Conservation (phyloP, 2,888 invertebrate species). For the Ceraclea dissimilis region DNA sequence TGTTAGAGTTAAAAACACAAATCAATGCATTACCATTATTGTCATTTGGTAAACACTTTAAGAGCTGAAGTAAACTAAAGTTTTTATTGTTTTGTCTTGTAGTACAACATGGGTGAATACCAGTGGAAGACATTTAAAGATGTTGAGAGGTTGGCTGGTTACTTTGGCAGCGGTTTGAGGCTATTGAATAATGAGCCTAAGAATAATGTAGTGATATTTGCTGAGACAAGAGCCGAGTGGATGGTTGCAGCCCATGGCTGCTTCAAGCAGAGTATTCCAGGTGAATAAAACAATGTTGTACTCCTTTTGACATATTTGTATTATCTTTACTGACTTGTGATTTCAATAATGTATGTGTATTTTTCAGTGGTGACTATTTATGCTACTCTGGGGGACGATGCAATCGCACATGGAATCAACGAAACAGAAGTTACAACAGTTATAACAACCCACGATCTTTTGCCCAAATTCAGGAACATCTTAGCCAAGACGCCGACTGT, state of each 20-base stretch:
- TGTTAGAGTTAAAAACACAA: too few relatives aligned
- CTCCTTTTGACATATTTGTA: not conserved
- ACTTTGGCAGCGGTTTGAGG: conserved; percentile 79
- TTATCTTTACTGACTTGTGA: not conserved
- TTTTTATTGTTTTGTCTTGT: conserved; percentile 28
- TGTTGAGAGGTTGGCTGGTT: conserved; percentile 64
- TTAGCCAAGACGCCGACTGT: conserved; percentile 66
- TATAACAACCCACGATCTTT: conserved; percentile 85
- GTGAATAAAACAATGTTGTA: conserved; percentile 35
- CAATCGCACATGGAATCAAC: conserved; percentile 92
- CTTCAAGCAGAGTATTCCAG: conserved; percentile 87
- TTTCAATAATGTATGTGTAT: conserved; percentile 2
- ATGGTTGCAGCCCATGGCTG: conserved; percentile 93
- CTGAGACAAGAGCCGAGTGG: conserved; percentile 98
- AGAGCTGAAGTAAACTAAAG: too few relatives aligned
- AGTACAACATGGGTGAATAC: conserved; percentile 91
- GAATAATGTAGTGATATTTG: conserved; percentile 84
- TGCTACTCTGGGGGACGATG: conserved; percentile 94
- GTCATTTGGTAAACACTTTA: too few relatives aligned
- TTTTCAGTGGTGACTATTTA: conserved; percentile 87
- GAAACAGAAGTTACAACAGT: conserved; percentile 93
- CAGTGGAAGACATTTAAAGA: conserved; percentile 80
- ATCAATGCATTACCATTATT: too few relatives aligned
- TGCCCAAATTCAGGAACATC: conserved; percentile 83
- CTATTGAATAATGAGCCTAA: conserved; percentile 67